Base-by-base conservation (phyloP, 2,113 vertebrate genomes). In the Pomatostomus ruficeps region DNA sequence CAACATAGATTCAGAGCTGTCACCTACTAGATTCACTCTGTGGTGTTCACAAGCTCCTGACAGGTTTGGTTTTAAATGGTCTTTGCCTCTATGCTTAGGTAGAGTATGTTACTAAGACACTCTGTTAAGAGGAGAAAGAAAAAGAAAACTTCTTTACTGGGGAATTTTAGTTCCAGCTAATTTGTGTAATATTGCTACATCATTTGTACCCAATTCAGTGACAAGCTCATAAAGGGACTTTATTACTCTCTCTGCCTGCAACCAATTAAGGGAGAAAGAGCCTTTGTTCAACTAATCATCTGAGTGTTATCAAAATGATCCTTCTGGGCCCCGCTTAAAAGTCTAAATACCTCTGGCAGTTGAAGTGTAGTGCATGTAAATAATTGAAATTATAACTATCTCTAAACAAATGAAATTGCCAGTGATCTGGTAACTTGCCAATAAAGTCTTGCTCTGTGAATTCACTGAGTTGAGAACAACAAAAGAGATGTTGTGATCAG, bases 371-470 rank as follows among this genome's bases (percentile, higher is more conserved):
- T 86, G 33, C 52, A 57, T 55, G 67, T 77, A 96, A 95, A 95
- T 94, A 95, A 94, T 95, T 93, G 80, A 74, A 94, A 95, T 94
- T 89, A 88, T 42, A 92, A 72, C 89, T 91, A 81, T 52, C n/a
- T 6, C 67, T 85, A 91, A 85, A 82, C 57, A 96, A 95, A 95
- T 38, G 8, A 89, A 96, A 96, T 63, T 73, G 66, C 29, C 85
- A 83, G 75, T 86, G 68, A 72, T 85, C 85, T 93, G 70, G 66
- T 51, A 71, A 38, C 61, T 95, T 91, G 43, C 62, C 75, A 73
- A 42, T 51, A 89, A 85, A 84, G 24, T 90, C 40, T 23, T 73
- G 31, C 63, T 33, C 25, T 23, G 38, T 59, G 48, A 57, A 70
- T 66, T 95, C 72, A 72, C n/a, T 35, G 40, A 95, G 46, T n/a